Base-by-base conservation (phyloP, 92 coral and sea anemone genomes). In the Bergia sp. region DNA sequence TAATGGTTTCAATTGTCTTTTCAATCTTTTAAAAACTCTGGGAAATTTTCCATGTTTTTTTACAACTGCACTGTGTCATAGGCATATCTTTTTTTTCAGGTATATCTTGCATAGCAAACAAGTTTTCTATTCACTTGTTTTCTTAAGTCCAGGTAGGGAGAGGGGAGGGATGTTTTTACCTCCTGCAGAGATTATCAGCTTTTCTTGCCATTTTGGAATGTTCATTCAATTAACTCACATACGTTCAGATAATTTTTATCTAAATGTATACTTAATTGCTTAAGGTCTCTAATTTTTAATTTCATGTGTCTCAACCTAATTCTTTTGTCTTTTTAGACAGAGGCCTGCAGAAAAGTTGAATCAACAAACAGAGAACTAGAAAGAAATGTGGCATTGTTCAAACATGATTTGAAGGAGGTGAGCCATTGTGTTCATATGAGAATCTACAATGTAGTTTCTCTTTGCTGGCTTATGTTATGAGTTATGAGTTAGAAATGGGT, bases 391-490 rank as follows among this genome's bases (percentile, higher is more conserved):
- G 99, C 99, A 11, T 82, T 94, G 80, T 92, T 91, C 58, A 97
- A 97, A 88, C 98, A 95, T 89, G 99, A 96, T 81, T 89, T 96
- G 57, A 92, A 94, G 85, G 99, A 96, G 99, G 99, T 96, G 49
- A 76, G 84, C 7, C 23, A 13, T 20, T 57, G 23, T 47, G 20
- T n/a, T 43, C 7, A 71, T 0, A 8, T 2, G 29, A 40, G 13
- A 44, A 36, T 47, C 23, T 37, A 10, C 39, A 5, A 40, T 38
- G 11, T 47, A n/a, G 66, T 37, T 23, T 73, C 5, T 16, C 49
- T 47, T n/a, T 82, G 6, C 53, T 80, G 85, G 39, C 13, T 45
- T 50, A 80, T 29, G 85, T 80, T 53, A 3, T 58, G n/a, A 6
- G 21, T 16, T n/a, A n/a, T n/a, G n/a, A n/a, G n/a, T 82, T 39